phyloP scores from a whole-genome alignment of 1,140 invertebrate species.

The Drosophila kepulauana region DNA sequence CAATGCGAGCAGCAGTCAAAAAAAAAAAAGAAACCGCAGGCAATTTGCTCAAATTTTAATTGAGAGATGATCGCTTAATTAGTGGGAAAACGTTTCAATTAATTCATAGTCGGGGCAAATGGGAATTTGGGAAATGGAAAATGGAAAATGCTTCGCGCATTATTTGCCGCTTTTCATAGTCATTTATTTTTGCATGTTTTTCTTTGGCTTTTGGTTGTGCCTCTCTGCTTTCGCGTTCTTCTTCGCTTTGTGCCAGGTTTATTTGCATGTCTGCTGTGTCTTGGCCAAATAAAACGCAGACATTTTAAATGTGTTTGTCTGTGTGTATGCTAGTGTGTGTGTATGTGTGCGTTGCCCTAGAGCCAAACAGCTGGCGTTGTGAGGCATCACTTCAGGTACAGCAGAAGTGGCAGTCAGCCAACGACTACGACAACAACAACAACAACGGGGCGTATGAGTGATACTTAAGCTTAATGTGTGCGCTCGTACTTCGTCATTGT shows the following conservation, averaged over 20 bases:
- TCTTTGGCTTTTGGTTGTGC: constrained; percentile 45
- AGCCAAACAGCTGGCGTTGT: constrained; percentile 21
- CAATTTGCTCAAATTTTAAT: constrained; percentile 57
- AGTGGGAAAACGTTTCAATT: constrained; percentile 58
- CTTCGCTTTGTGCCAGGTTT: constrained; percentile 46
- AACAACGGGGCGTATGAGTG: constrained; percentile 76
- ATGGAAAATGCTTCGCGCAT: constrained; percentile 2
- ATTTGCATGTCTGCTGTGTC: constrained; percentile 70
- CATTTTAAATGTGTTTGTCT: constrained; percentile 43
- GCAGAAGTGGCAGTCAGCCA: constrained; percentile 40
- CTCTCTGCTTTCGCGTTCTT: constrained; percentile 3
- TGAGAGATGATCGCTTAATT: constrained; percentile 68
- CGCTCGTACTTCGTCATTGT: constrained; percentile 16
- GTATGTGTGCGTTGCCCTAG: constrained; percentile 19
- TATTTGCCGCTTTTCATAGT: constrained; percentile 20
- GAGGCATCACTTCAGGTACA: constrained; percentile 56
- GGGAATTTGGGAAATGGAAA: background rate
- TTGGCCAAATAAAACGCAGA: constrained; percentile 64
- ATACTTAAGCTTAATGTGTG: constrained; percentile 65
- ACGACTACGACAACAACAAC: constrained; percentile 41
- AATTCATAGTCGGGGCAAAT: constrained; percentile 47
- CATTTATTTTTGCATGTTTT: constrained; percentile 27
- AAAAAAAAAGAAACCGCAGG: constrained; percentile 30
- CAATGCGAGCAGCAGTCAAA: constrained; percentile 3
- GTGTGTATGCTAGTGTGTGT: constrained; percentile 5